These are phyloP conservation scores for Torymus aiolomorphi DNA, from an alignment of 2,888 invertebrate species.

Conservation along the genomic window DNA sequence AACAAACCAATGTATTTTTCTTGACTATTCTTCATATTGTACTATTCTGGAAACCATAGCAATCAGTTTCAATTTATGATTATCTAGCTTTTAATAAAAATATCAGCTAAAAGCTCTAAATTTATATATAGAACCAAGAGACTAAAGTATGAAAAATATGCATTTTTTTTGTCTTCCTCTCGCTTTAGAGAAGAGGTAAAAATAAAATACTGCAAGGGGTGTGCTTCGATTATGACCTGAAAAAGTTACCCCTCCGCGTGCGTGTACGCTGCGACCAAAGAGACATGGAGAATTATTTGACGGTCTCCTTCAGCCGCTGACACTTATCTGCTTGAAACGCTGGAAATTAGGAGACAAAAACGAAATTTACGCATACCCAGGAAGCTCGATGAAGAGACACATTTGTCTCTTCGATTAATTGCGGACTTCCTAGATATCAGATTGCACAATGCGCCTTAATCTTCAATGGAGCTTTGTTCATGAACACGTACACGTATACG, in stretches of 20 bases:
- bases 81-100: too few relatives aligned
- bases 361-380: neutral
- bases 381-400: neutral
- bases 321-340: slow-evolving; percentile 6
- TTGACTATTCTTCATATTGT: too few relatives aligned
- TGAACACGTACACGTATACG: neutral
- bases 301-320: slow-evolving; percentile 3
- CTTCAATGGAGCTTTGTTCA: neutral
- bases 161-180: too few relatives aligned
- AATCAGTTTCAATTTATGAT: too few relatives aligned
- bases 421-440: slow-evolving; percentile 18
- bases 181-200: neutral
- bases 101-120: neutral
- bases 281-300: slow-evolving; percentile 7
- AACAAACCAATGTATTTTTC: too few relatives aligned
- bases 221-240: slow-evolving; percentile 14
- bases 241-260: neutral
- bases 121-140: neutral
- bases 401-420: slow-evolving; percentile 18
- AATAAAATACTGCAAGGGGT: neutral
- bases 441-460: slow-evolving; percentile 31
- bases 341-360: slow-evolving; percentile 20
- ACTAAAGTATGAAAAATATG: neutral
- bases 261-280: too few relatives aligned
- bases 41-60: too few relatives aligned